Evolutionary conservation across 2,888 invertebrate species (phyloP).

Genomic region (Hirtodrosophila duncani): DNA sequence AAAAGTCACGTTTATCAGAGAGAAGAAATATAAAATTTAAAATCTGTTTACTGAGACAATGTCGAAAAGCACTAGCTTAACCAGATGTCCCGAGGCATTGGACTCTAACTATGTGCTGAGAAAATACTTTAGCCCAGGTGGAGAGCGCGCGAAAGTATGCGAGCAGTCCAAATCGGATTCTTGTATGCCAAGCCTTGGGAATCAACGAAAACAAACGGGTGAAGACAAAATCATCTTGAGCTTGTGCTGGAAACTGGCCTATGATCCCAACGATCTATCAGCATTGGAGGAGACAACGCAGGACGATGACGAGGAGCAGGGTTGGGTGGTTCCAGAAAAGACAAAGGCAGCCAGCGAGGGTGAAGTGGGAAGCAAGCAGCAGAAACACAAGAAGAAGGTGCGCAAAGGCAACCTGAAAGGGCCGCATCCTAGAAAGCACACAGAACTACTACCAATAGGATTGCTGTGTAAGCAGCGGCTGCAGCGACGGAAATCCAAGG

Average conservation of each 20-base stretch:
- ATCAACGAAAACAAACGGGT: no score
- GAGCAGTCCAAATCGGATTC: not conserved
- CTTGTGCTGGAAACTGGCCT: constrained; percentile 14
- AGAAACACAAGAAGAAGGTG: no score
- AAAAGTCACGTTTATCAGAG: no score
- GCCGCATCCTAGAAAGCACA: no score
- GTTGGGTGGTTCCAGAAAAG: constrained; percentile 3
- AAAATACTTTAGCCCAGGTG: constrained; percentile 1
- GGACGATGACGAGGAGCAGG: not conserved
- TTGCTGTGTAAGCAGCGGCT: not conserved
- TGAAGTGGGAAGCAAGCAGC: no score
- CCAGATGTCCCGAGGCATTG: not conserved
- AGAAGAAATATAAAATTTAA: no score
- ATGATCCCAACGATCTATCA: not conserved
- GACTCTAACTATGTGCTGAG: constrained; percentile 6
- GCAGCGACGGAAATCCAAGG: not conserved
- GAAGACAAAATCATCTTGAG: not conserved
- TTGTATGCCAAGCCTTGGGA: not conserved
- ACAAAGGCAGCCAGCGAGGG: not conserved
- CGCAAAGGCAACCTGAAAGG: no score
- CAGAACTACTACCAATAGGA: no score
- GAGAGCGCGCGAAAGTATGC: not conserved
- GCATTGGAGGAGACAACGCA: not conserved
- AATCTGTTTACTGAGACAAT: not conserved
- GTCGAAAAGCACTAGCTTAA: not conserved